Percentiles rank a stretch among this genome's conserved stretches.
phyloP scores from a whole-genome alignment of 2,888 invertebrate genomes.

The Trimorus sp. region DNA sequence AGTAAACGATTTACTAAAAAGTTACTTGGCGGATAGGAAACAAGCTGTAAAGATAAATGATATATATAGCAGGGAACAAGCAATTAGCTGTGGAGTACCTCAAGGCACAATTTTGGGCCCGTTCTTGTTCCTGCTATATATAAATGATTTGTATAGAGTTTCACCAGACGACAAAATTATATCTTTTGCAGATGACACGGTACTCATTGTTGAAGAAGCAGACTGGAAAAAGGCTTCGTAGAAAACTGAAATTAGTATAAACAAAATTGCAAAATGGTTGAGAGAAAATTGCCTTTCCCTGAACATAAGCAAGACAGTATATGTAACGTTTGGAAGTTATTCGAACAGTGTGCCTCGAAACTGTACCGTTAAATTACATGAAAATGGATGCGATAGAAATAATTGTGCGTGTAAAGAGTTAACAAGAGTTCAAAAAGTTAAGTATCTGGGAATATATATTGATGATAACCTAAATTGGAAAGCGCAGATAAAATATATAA shows the following conservation, averaged over 20 bases:
- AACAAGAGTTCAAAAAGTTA: neutral
- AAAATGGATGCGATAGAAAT: neutral
- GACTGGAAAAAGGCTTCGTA: neutral
- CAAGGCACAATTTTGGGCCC: slow-evolving; percentile 19
- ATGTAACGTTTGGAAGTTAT: slow-evolving; percentile 11
- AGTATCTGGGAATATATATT: slow-evolving; percentile 18
- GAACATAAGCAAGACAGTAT: slow-evolving; percentile 5
- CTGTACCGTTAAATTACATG: neutral
- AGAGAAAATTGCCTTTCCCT: neutral
- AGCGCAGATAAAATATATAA: neutral
- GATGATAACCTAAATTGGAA: slow-evolving; percentile 12
- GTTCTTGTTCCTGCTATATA: slow-evolving; percentile 13
- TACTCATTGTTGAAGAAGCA: neutral
- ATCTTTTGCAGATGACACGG: slow-evolving; percentile 8
- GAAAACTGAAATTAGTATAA: neutral
- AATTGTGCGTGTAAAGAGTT: neutral
- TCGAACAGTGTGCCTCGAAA: neutral
- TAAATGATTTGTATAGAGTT: slow-evolving; percentile 10
- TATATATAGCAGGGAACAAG: neutral
- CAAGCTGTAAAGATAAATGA: slow-evolving; percentile 6
- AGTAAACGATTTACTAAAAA: neutral
- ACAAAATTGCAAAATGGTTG: slow-evolving; percentile 5
- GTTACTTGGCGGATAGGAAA: slow-evolving; percentile 4
- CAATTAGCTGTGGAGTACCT: slow-evolving; percentile 16
- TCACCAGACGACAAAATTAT: neutral